phyloP scores from a whole-genome alignment of 1,140 invertebrate species.

The Branchinecta lindahli region DNA sequence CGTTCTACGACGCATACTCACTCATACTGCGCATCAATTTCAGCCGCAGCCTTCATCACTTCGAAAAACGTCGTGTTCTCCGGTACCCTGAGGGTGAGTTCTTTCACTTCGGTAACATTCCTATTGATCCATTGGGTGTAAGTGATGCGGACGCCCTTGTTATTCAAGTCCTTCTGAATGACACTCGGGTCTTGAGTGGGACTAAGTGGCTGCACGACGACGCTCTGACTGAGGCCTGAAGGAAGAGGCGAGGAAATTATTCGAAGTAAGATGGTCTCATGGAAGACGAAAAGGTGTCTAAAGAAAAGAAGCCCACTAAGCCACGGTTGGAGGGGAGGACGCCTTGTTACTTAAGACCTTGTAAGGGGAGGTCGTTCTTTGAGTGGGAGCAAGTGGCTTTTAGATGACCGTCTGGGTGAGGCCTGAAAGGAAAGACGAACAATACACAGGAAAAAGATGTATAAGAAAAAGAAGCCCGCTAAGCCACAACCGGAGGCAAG shows the following conservation, averaged over 20 bases:
- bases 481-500: no score
- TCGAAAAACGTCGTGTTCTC: constrained; percentile 64
- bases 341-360: no score
- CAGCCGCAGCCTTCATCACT: constrained; percentile 65
- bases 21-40: constrained; percentile 40
- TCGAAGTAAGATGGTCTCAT: no score
- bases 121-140: constrained; percentile 68
- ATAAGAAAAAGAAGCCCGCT: no score
- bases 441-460: no score
- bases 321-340: no score
- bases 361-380: no score
- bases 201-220: neutral
- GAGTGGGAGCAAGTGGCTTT: no score
- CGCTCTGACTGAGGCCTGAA: neutral
- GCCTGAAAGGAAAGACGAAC: no score
- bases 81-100: constrained; percentile 45
- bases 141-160: constrained; percentile 40
- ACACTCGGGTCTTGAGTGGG: neutral
- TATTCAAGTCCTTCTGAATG: neutral
- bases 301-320: no score
- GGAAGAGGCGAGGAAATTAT: neutral
- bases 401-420: no score
- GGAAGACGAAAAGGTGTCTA: no score
- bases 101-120: constrained; percentile 50
- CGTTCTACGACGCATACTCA: constrained; percentile 22